phyloP scores from a whole-genome alignment of 1,140 invertebrate species.

The Ostrea edulis region DNA sequence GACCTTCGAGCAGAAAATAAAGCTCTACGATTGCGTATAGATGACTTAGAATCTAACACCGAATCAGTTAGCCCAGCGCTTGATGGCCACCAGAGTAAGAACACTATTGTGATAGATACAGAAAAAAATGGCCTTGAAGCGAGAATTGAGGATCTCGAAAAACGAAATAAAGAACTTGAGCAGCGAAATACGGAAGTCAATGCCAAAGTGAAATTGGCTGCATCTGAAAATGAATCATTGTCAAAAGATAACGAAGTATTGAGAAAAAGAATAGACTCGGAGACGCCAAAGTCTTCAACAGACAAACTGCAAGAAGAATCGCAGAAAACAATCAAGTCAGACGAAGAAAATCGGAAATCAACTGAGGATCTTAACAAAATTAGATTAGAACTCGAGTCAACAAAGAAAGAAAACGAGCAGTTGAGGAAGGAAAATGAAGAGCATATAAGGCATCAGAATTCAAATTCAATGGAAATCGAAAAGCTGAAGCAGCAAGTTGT shows the following conservation, averaged over 20 bases:
- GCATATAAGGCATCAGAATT: not conserved
- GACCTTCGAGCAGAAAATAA: constrained; percentile 62
- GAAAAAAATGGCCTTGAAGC: constrained; percentile 51
- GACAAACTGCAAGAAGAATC: not conserved
- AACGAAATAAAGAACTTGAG: constrained; percentile 46
- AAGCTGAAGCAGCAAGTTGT: constrained; percentile 4
- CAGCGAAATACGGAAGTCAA: constrained; percentile 12
- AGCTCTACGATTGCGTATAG: constrained; percentile 52
- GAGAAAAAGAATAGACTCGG: not conserved
- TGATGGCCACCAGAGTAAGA: constrained; percentile 46
- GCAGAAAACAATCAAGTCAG: not conserved
- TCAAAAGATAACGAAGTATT: constrained; percentile 28
- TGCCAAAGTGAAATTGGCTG: not conserved
- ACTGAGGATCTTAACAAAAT: not conserved
- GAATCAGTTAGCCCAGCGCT: constrained; percentile 4
- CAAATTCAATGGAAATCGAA: constrained; percentile 1
- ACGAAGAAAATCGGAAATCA: not conserved
- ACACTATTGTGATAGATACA: constrained; percentile 47
- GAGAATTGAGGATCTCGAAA: constrained; percentile 47
- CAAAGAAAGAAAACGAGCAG: not conserved
- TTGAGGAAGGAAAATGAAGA: constrained; percentile 19
- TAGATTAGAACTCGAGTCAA: not conserved
- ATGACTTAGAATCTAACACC: constrained; percentile 52
- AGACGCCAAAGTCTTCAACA: not conserved
- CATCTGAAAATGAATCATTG: constrained; percentile 43